phyloP scores from a whole-genome alignment of 23 tunicate species.

The Phallusia fumigata region DNA sequence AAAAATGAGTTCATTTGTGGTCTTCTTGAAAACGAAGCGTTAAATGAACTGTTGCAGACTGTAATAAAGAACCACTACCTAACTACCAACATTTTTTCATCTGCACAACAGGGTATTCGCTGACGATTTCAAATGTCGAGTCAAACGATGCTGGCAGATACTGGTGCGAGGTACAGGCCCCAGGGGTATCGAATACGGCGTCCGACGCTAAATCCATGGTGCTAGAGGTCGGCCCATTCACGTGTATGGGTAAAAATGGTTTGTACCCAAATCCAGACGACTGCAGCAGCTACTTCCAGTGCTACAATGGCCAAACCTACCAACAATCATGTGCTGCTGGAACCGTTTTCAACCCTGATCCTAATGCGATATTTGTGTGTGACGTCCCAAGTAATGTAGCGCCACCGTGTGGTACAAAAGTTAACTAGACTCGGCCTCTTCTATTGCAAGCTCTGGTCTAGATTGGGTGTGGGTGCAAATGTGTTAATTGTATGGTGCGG shows the following conservation, averaged over 20 bases:
- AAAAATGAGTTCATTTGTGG: too few species aligned
- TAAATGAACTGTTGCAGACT: too few species aligned
- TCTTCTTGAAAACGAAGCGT: too few species aligned
- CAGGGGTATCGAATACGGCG: conserved; percentile 29
- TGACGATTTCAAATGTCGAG: conserved; percentile 20
- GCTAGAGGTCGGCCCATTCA: conserved; percentile 20
- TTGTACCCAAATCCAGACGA: conserved; percentile 18
- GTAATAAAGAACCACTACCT: too few species aligned
- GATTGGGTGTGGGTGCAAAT: too few species aligned
- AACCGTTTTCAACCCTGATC: conserved; percentile 20
- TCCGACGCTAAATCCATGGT: conserved; percentile 54
- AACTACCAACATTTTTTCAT: too few species aligned
- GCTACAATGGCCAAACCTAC: background rate
- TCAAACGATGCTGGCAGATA: conserved; percentile 60
- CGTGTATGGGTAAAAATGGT: conserved; percentile 23
- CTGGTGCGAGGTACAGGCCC: conserved; percentile 57
- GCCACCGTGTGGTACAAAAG: conserved; percentile 43
- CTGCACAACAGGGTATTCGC: conserved; percentile 27
- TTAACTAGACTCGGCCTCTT: background rate
- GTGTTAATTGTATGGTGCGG: too few species aligned
- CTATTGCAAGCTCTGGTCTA: too few species aligned
- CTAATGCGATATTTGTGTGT: background rate
- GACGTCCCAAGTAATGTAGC: conserved; percentile 27
- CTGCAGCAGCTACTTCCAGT: conserved; percentile 35
- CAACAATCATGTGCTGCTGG: conserved; percentile 27